These are phyloP conservation scores for Sparus aurata DNA, from an alignment of 2,797 vertebrate species.

Conservation along the genomic window DNA sequence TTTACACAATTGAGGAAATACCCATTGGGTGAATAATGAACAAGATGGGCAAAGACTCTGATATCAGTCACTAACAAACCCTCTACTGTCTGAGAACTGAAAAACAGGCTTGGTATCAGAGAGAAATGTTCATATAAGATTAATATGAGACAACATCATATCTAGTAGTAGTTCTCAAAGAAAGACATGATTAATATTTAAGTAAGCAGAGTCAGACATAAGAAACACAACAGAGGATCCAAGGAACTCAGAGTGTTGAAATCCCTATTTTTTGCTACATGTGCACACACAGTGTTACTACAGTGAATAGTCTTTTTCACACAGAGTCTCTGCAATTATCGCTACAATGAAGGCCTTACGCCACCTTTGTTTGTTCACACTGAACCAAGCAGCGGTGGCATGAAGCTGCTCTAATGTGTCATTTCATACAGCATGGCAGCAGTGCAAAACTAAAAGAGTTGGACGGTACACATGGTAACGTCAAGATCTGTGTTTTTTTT, in stretches of 20 bases:
- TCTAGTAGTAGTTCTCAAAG: too few species aligned
- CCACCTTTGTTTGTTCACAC: too few species aligned
- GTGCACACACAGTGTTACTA: too few species aligned
- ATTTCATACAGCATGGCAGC: too few species aligned
- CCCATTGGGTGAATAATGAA: not conserved
- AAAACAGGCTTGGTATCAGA: not conserved
- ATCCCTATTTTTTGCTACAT: not conserved
- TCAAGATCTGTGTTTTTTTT: too few species aligned
- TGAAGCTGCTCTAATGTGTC: too few species aligned
- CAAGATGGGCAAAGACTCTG: constrained; percentile 11
- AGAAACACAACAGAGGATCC: not conserved
- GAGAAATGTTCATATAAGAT: not conserved
- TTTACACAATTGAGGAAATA: not conserved
- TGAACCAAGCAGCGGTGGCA: too few species aligned
- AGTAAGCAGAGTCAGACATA: not conserved
- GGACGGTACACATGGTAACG: too few species aligned
- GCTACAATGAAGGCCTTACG: too few species aligned
- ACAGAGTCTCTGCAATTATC: too few species aligned
- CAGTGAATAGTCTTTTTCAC: too few species aligned
- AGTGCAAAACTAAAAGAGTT: too few species aligned
- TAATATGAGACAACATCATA: not conserved
- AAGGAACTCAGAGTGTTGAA: not conserved
- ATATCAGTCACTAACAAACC: constrained; percentile 25
- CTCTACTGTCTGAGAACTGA: constrained; percentile 16
- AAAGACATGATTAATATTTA: constrained; percentile 1